phyloP scores from a whole-genome alignment of 2,797 vertebrate species.

The Peromyscus nudipes region DNA sequence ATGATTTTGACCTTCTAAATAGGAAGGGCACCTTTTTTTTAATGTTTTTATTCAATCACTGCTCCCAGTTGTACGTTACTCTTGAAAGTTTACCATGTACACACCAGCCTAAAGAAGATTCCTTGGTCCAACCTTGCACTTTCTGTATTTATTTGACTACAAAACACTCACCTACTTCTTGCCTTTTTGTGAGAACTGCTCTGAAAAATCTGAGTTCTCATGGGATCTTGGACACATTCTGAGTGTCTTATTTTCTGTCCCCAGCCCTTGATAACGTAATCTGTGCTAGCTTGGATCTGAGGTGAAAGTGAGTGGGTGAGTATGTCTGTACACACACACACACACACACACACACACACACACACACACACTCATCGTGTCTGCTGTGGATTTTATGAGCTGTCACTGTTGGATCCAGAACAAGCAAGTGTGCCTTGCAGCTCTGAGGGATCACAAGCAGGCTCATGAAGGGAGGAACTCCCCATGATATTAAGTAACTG shows the following conservation, averaged over 20 bases:
- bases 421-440: neutral
- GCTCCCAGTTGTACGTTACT: neutral
- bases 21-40: too few relatives aligned
- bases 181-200: neutral
- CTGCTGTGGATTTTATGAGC: constrained; percentile 19
- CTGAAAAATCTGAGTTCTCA: neutral
- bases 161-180: neutral
- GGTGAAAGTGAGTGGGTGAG: neutral
- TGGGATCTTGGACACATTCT: neutral
- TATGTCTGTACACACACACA: neutral
- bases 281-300: neutral
- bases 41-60: accelerated
- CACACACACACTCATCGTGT: neutral
- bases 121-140: neutral
- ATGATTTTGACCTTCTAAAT: too few relatives aligned
- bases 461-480: neutral
- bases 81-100: neutral
- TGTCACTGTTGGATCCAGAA: constrained; percentile 41
- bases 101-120: neutral
- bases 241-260: neutral
- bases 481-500: neutral
- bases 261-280: neutral
- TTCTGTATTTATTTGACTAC: neutral
- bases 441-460: neutral
- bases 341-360: neutral